Conservation (phyloP, 2,113 vertebrate genomes). For the Poeciliopsis prolifica region DNA sequence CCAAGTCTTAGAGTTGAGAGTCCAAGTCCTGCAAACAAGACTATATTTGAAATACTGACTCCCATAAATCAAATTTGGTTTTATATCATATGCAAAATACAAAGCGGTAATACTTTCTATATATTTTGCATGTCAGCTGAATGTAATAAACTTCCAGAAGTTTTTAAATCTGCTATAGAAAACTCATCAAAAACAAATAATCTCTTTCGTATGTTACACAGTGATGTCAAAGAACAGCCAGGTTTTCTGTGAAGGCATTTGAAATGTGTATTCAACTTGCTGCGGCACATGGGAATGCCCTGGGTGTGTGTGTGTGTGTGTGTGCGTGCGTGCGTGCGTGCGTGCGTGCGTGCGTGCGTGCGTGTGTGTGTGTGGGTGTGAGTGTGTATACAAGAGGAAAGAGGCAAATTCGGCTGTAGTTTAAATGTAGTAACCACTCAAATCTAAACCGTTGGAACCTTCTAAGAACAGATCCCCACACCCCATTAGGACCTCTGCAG, state of each 20-base stretch:
- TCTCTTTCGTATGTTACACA: conserved; percentile 4
- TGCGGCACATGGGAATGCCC: background rate
- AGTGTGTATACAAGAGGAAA: background rate
- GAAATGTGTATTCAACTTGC: conserved; percentile 13
- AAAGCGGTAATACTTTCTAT: conserved; percentile 7
- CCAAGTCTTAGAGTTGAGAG: no score
- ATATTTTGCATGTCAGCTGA: conserved; percentile 13
- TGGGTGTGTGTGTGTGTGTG: background rate
- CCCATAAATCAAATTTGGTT: conserved; percentile 45
- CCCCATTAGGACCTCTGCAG: conserved; percentile 76
- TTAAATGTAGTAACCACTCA: conserved; percentile 69
- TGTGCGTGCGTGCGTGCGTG: background rate
- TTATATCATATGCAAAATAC: conserved; percentile 28
- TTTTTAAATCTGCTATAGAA: conserved; percentile 7
- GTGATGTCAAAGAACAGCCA: conserved; percentile 22
- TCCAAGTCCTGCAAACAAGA: background rate
- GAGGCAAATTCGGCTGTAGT: conserved; percentile 26
- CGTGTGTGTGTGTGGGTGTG: background rate
- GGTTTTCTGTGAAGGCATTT: conserved; percentile 23
- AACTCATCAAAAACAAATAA: conserved; percentile 14
- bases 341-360: no score
- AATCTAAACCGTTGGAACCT: conserved; percentile 65
- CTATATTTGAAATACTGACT: conserved; percentile 32
- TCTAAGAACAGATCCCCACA: conserved; percentile 73
- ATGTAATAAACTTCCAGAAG: conserved; percentile 22